These are phyloP conservation scores for Monochamus alternatus DNA, from an alignment of 2,888 invertebrate genomes.

Conservation along the genomic window DNA sequence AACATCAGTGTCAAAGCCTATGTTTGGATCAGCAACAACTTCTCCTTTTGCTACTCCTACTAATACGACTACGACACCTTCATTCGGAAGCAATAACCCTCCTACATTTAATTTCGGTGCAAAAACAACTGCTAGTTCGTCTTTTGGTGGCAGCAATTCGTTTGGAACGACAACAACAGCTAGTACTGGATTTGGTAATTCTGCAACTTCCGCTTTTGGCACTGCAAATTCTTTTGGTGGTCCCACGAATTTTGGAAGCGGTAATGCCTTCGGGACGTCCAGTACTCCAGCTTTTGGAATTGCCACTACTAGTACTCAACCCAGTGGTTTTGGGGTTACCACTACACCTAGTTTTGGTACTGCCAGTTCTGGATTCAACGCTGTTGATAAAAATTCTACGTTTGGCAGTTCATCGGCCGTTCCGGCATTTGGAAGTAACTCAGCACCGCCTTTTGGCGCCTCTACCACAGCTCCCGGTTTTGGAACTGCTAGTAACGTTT, in stretches of 20 bases:
- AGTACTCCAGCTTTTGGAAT: slow-evolving; percentile 45
- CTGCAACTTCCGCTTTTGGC: slow-evolving; percentile 42
- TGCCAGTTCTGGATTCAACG: slow-evolving; percentile 27
- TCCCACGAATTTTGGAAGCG: slow-evolving; percentile 25
- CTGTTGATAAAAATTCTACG: slow-evolving; percentile 19
- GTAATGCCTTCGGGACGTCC: slow-evolving; percentile 35
- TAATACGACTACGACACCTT: slow-evolving; percentile 35
- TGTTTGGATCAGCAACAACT: slow-evolving; percentile 23
- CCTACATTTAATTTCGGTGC: slow-evolving; percentile 61
- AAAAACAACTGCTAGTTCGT: slow-evolving; percentile 33
- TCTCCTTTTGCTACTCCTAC: slow-evolving; percentile 37
- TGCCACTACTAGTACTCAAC: slow-evolving; percentile 40
- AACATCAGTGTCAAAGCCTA: slow-evolving; percentile 5
- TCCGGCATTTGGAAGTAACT: slow-evolving; percentile 31
- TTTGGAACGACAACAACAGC: slow-evolving; percentile 34
- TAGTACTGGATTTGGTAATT: slow-evolving; percentile 43
- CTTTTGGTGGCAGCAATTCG: slow-evolving; percentile 9
- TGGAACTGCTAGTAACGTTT: slow-evolving; percentile 39
- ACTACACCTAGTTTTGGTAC: slow-evolving; percentile 56
- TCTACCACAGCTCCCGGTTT: slow-evolving; percentile 46
- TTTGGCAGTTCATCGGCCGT: slow-evolving; percentile 26
- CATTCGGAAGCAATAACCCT: slow-evolving; percentile 21
- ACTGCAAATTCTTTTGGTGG: slow-evolving; percentile 32
- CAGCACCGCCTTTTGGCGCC: slow-evolving; percentile 42
- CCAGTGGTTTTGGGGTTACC: slow-evolving; percentile 48